Evolutionary conservation across 2,113 vertebrate genomes (phyloP).

Genomic region (Xiphophorus maculatus): DNA sequence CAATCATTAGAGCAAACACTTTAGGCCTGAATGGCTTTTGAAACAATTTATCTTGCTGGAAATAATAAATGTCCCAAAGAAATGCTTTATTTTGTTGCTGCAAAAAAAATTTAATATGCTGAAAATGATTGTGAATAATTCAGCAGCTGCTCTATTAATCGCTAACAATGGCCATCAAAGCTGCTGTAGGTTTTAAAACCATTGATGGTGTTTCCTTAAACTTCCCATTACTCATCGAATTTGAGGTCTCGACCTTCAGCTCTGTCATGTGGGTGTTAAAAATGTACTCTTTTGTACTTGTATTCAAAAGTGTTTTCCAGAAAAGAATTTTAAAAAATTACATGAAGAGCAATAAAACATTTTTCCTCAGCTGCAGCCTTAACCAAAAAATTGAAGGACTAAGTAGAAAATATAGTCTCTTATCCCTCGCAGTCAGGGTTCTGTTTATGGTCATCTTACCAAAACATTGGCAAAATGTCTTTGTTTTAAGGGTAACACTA

Average conservation of each 20-base stretch:
- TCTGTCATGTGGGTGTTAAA: slow-evolving; percentile 4
- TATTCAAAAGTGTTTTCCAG: slow-evolving; percentile 1
- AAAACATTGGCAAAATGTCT: background rate
- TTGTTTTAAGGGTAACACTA: no score
- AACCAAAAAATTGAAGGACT: background rate
- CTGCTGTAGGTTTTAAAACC: background rate
- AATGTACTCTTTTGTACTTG: slow-evolving; percentile 1
- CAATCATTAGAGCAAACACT: background rate
- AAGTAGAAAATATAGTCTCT: slow-evolving; percentile 7
- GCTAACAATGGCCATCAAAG: background rate
- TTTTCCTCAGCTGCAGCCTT: slow-evolving; percentile 13
- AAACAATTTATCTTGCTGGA: background rate
- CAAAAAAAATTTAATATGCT: background rate
- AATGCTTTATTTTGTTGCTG: background rate
- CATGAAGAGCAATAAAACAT: slow-evolving; percentile 50
- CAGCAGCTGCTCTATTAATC: background rate
- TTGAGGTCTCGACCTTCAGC: background rate
- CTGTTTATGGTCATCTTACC: background rate
- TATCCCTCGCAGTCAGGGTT: background rate
- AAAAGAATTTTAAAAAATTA: slow-evolving; percentile 21
- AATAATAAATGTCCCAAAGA: slow-evolving; percentile 1
- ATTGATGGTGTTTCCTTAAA: no score
- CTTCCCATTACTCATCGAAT: no score
- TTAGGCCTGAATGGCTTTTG: background rate
- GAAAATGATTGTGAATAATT: slow-evolving; percentile 1